Percentiles rank a stretch among this genome's conserved stretches.
Conservation (phyloP, 1,140 invertebrate genomes). For the Micrasema minimum region DNA sequence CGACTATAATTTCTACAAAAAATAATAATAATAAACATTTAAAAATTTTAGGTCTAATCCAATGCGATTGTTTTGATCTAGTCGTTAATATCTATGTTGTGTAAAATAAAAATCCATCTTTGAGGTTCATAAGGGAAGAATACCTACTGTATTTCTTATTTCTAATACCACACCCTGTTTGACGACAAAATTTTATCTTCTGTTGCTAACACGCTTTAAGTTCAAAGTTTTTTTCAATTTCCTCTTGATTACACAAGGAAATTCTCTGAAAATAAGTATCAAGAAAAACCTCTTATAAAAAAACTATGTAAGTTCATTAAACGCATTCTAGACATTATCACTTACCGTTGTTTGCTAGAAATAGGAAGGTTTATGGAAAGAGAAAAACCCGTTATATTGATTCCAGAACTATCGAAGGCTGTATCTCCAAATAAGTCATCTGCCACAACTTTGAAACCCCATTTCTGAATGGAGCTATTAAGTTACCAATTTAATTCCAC, state of each 20-base stretch:
- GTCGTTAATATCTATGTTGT: background rate
- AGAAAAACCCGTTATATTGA: slow-evolving; percentile 1
- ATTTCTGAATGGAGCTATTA: background rate
- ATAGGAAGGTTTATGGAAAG: background rate
- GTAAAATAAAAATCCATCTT: background rate
- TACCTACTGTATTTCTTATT: background rate
- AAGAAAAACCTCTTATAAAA: background rate
- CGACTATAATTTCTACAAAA: background rate
- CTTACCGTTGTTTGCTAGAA: slow-evolving; percentile 15
- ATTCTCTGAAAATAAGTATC: too few relatives aligned
- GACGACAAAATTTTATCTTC: background rate
- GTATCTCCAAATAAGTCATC: slow-evolving; percentile 27
- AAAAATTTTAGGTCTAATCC: background rate
- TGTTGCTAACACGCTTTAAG: background rate
- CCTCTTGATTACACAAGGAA: too few relatives aligned
- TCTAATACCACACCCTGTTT: background rate
- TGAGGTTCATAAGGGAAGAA: too few relatives aligned
- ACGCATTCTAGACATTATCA: background rate
- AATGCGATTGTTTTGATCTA: background rate
- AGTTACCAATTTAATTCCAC: background rate
- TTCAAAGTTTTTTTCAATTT: background rate
- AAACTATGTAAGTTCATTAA: too few relatives aligned
- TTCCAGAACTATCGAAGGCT: slow-evolving; percentile 14
- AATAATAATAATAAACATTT: background rate
- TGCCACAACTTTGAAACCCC: slow-evolving; percentile 3